Evolutionary conservation across 2,888 invertebrate species (phyloP).

Genomic region (Abscondita cerata): DNA sequence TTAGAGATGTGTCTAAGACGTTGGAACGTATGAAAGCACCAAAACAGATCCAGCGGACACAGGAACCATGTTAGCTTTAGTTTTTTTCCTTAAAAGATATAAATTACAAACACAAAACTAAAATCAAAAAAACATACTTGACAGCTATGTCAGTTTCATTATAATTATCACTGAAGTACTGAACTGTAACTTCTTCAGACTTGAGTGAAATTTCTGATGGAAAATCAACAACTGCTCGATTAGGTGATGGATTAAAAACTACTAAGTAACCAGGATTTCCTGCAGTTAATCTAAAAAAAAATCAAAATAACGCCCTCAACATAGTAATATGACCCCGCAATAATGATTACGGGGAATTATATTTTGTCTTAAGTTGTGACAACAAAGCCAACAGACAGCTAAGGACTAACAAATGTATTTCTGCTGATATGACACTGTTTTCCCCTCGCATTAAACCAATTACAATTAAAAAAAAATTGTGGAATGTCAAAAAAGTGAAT

Average conservation of each 20-base stretch:
- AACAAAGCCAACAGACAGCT: too few relatives aligned
- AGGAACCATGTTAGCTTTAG: conserved; percentile 62
- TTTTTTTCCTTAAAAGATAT: conserved; percentile 64
- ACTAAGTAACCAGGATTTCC: conserved; percentile 80
- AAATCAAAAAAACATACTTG: conserved; percentile 52
- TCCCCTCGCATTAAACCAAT: too few relatives aligned
- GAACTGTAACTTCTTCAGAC: conserved; percentile 68
- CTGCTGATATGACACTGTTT: too few relatives aligned
- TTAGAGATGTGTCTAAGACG: conserved; percentile 27
- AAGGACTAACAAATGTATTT: too few relatives aligned
- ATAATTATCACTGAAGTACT: conserved; percentile 64
- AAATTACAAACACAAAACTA: conserved; percentile 19
- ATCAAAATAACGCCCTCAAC: background rate
- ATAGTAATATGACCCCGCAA: background rate
- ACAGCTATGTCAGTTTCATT: conserved; percentile 56
- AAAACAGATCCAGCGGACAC: conserved; percentile 70
- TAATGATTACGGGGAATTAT: background rate
- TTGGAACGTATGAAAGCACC: conserved; percentile 74
- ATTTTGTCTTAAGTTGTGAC: background rate
- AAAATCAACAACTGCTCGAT: conserved; percentile 64
- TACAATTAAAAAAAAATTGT: too few relatives aligned
- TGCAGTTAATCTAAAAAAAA: conserved; percentile 67
- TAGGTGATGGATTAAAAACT: conserved; percentile 69
- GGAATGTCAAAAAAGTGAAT: too few relatives aligned
- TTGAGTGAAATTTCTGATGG: conserved; percentile 55